These are phyloP conservation scores for Laticauda colubrina DNA, from an alignment of 2,113 vertebrate species.

Conservation along the genomic window DNA sequence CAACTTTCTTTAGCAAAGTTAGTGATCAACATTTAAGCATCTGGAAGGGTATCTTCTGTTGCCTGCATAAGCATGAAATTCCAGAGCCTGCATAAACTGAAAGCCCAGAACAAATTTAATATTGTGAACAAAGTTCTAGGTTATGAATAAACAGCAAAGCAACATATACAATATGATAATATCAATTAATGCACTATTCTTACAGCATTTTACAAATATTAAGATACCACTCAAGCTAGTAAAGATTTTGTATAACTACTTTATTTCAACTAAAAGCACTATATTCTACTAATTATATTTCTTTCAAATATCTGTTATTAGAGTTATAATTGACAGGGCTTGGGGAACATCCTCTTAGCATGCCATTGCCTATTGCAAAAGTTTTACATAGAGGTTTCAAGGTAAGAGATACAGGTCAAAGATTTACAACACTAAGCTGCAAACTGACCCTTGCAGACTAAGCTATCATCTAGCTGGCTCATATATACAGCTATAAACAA, in stretches of 20 bases:
- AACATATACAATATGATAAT: neutral
- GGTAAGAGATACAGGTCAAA: neutral
- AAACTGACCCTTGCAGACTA: neutral
- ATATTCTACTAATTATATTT: neutral
- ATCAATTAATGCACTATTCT: neutral
- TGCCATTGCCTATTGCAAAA: neutral
- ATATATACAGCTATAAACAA: neutral
- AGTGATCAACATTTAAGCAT: neutral
- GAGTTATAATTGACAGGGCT: neutral
- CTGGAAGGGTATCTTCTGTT: neutral
- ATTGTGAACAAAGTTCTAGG: neutral
- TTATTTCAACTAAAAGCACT: neutral
- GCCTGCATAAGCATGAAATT: neutral
- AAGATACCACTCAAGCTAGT: neutral
- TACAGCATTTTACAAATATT: neutral
- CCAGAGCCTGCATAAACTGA: neutral
- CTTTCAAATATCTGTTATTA: neutral
- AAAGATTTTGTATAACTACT: neutral
- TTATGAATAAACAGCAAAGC: neutral
- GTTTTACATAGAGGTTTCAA: neutral
- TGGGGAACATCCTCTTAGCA: neutral
- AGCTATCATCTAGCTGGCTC: neutral
- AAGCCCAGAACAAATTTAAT: neutral
- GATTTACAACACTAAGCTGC: neutral
- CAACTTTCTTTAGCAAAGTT: neutral